Evolutionary conservation across 2,797 vertebrate species (phyloP).

Genomic region (Poeciliopsis presidionis): DNA sequence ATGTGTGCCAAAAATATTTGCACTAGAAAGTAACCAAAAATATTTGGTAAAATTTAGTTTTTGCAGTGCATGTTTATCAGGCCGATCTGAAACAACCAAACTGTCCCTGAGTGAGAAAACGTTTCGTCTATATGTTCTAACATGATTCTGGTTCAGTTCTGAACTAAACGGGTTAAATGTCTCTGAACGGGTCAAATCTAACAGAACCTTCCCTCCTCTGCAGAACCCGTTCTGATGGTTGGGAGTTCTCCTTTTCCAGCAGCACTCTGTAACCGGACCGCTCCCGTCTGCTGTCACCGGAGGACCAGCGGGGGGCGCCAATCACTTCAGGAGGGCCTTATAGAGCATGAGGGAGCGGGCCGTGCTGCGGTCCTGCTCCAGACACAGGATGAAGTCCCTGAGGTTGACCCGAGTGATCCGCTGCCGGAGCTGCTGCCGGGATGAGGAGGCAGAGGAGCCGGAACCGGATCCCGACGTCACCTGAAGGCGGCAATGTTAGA

Average conservation of each 20-base stretch:
- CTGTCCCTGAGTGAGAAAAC: constrained; percentile 11
- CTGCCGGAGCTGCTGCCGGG: constrained; percentile 83
- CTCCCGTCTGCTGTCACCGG: neutral
- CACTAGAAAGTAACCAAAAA: too few species aligned
- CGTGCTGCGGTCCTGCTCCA: constrained; percentile 84
- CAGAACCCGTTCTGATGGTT: neutral
- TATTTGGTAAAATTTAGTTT: too few species aligned
- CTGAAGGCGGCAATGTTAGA: constrained; percentile 43
- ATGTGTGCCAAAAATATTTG: too few species aligned
- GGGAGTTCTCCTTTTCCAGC: neutral
- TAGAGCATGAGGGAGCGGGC: constrained; percentile 83
- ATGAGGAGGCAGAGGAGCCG: constrained; percentile 56
- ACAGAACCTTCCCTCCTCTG: neutral
- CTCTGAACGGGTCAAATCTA: neutral
- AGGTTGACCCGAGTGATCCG: constrained; percentile 86
- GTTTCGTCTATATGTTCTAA: neutral
- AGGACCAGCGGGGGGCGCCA: constrained; percentile 26
- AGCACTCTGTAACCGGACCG: neutral
- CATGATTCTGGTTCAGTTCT: neutral
- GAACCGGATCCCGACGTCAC: constrained; percentile 65
- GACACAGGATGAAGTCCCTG: constrained; percentile 89
- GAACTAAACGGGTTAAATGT: neutral
- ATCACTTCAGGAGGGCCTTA: constrained; percentile 85
- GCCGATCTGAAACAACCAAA: constrained; percentile 9
- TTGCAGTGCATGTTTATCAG: neutral